Conservation (phyloP, 2,797 vertebrate genomes). For the Pteropus rufus region DNA sequence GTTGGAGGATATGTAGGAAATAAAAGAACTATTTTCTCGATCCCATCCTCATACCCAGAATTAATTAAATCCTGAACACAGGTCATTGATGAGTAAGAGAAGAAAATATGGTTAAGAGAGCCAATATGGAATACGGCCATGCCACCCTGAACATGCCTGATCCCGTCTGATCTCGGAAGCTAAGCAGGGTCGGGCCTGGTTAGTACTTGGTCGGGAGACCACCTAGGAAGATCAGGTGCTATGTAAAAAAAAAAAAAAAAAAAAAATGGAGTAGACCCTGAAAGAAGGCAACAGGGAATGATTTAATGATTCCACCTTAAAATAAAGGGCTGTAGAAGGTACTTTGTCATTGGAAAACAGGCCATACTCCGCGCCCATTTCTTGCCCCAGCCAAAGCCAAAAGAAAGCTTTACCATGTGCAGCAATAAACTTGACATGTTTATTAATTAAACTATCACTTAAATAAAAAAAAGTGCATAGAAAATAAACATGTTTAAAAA, state of each 20-base stretch:
- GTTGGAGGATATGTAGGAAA: background rate
- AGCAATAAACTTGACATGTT: slow-evolving; percentile 99
- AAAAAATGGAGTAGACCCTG: background rate
- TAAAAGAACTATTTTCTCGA: background rate
- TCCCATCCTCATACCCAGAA: background rate
- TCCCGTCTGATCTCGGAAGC: too few relatives aligned
- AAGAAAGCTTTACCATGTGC: slow-evolving; percentile 77
- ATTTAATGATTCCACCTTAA: slow-evolving; percentile 22
- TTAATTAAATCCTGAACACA: background rate
- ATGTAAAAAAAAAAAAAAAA: too few relatives aligned
- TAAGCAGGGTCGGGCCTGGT: too few relatives aligned
- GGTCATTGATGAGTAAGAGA: background rate
- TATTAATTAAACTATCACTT: slow-evolving; percentile 99
- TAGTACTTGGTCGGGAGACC: too few relatives aligned
- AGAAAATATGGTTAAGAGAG: background rate
- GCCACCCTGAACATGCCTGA: too few relatives aligned
- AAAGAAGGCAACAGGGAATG: background rate
- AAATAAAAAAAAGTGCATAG: slow-evolving; percentile 99
- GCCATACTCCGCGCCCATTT: background rate
- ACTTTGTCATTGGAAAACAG: background rate
- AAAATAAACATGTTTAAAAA: slow-evolving; percentile 99
- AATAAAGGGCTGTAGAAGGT: background rate
- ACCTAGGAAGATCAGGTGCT: too few relatives aligned
- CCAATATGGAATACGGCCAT: background rate
- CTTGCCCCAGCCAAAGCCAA: slow-evolving; percentile 20